These are phyloP conservation scores for Halichoerus grypus DNA, from an alignment of 2,113 vertebrate genomes.

Conservation along the genomic window DNA sequence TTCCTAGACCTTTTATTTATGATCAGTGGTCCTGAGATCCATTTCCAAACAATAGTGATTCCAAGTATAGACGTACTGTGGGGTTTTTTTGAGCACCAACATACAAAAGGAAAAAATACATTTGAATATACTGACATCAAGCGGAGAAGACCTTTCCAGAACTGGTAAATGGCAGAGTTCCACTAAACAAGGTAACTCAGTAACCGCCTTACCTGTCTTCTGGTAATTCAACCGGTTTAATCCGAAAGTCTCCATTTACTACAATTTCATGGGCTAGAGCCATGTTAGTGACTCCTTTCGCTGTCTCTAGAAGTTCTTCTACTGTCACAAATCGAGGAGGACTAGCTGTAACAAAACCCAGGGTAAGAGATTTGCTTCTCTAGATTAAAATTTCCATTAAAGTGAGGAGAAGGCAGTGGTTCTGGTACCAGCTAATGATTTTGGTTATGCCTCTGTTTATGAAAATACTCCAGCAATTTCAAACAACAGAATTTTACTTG, in stretches of 20 bases:
- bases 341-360: conserved; percentile 89
- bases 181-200: neutral
- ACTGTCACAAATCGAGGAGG: conserved; percentile 92
- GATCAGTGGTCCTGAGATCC: neutral
- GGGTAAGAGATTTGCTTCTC: conserved; percentile 55
- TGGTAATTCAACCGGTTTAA: conserved; percentile 92
- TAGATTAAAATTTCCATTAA: neutral
- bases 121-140: neutral
- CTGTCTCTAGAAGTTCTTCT: conserved; percentile 95
- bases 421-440: neutral
- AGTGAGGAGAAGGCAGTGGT: neutral
- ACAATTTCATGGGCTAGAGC: conserved; percentile 97
- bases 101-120: conserved; percentile 15
- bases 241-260: conserved; percentile 93
- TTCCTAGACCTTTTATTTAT: neutral
- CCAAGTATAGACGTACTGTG: neutral
- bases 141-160: neutral
- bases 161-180: neutral
- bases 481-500: conserved; percentile 27
- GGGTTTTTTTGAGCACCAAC: conserved; percentile 9
- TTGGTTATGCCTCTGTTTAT: neutral
- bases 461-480: conserved; percentile 22
- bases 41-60: conserved; percentile 1
- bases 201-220: conserved; percentile 92
- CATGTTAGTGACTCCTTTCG: conserved; percentile 97